Conservation (phyloP, 2,797 vertebrate species). For the Fringilla coelebs region DNA sequence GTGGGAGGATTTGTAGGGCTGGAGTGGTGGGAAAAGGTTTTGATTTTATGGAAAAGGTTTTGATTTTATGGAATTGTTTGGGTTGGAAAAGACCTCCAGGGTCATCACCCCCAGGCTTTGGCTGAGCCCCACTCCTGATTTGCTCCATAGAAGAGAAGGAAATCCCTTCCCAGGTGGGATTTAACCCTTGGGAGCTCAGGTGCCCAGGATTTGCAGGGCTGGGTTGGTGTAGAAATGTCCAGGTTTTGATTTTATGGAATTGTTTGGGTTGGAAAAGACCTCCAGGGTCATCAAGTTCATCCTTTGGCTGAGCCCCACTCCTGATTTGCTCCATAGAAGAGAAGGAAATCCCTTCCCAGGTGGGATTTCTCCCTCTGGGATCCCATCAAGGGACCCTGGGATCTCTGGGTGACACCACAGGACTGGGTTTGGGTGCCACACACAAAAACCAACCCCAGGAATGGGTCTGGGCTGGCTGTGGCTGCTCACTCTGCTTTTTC, state of each 20-base stretch:
- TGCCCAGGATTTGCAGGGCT: too few species aligned
- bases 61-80: too few species aligned
- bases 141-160: neutral
- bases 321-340: too few species aligned
- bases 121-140: neutral
- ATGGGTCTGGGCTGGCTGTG: neutral
- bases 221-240: too few species aligned
- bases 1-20: too few species aligned
- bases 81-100: neutral
- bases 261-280: too few species aligned
- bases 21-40: too few species aligned
- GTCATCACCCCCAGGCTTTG: neutral
- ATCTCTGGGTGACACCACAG: neutral
- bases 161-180: neutral
- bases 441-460: neutral
- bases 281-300: too few species aligned
- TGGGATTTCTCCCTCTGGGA: neutral
- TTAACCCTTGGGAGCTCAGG: neutral
- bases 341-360: too few species aligned
- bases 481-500: neutral
- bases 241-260: too few species aligned
- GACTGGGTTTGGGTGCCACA: neutral
- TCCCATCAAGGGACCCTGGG: neutral
- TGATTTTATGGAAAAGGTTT: too few species aligned
- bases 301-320: too few species aligned